These are phyloP conservation scores for Danio albolineatus DNA, from an alignment of 2,797 vertebrate species.

Conservation along the genomic window DNA sequence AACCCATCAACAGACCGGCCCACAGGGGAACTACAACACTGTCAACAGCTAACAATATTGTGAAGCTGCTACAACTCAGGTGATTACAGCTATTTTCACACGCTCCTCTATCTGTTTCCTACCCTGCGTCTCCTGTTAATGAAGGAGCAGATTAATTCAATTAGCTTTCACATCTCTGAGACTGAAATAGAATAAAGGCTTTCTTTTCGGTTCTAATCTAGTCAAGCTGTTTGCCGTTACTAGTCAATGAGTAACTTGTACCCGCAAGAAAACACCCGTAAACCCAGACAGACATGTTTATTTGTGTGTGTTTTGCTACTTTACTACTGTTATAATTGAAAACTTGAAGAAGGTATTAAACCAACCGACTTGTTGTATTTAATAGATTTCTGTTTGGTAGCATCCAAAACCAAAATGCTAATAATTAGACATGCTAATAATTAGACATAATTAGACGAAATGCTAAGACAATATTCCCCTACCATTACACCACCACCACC, in stretches of 20 bases:
- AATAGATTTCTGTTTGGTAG: too few species aligned
- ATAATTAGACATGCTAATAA: too few species aligned
- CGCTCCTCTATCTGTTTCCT: constrained; percentile 43
- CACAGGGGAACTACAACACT: constrained; percentile 17
- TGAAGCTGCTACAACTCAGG: constrained; percentile 63
- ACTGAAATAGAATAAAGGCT: constrained; percentile 50
- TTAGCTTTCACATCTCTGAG: constrained; percentile 63
- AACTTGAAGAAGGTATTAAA: too few species aligned
- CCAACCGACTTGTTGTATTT: too few species aligned
- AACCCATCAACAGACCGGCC: constrained; percentile 37
- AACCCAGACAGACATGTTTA: not conserved
- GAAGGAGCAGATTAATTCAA: constrained; percentile 75
- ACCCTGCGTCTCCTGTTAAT: constrained; percentile 65
- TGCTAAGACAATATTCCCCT: too few species aligned
- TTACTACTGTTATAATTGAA: not conserved
- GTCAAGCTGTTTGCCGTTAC: constrained; percentile 29
- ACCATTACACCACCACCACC: too few species aligned
- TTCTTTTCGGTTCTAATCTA: constrained; percentile 14
- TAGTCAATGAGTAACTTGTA: constrained; percentile 16
- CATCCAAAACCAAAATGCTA: too few species aligned
- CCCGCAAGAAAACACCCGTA: not conserved
- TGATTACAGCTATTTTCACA: constrained; percentile 72
- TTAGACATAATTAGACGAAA: too few species aligned
- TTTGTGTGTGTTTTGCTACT: not conserved
- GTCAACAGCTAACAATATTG: constrained; percentile 33